Conservation (phyloP, 2,888 invertebrate species). For the Petrolisthes cinctipes region DNA sequence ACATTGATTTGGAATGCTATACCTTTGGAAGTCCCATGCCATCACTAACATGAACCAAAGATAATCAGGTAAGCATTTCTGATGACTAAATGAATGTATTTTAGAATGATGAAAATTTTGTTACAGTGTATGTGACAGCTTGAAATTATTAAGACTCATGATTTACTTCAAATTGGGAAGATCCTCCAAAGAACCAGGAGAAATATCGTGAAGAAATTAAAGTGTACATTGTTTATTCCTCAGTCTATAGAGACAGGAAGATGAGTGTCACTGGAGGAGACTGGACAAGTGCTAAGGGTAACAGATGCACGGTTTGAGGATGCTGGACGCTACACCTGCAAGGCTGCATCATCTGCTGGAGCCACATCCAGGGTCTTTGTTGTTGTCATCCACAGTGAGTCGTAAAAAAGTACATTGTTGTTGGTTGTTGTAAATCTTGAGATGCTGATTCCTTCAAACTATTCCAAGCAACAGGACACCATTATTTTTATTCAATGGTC, state of each 20-base stretch:
- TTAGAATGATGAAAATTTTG: no score
- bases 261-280: slow-evolving; percentile 25
- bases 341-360: slow-evolving; percentile 49
- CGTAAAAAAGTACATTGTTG: not conserved
- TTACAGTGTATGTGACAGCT: not conserved
- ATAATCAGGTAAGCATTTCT: slow-evolving; percentile 44
- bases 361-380: slow-evolving; percentile 41
- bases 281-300: slow-evolving; percentile 45
- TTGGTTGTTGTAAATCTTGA: not conserved
- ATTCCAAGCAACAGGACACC: no score
- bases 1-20: slow-evolving; percentile 54
- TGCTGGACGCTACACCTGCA: slow-evolving; percentile 57
- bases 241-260: slow-evolving; percentile 30
- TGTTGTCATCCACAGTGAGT: slow-evolving; percentile 53
- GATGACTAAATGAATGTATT: no score
- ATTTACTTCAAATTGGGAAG: no score
- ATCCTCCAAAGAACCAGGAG: no score
- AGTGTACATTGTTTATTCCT: no score
- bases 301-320: slow-evolving; percentile 34
- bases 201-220: no score
- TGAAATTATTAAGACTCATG: no score
- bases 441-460: not conserved
- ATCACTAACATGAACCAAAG: slow-evolving; percentile 44
- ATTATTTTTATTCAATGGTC: no score
- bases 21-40: slow-evolving; percentile 54